Conservation (phyloP, 2,888 invertebrate species). For the Lasioglossum calceatum region DNA sequence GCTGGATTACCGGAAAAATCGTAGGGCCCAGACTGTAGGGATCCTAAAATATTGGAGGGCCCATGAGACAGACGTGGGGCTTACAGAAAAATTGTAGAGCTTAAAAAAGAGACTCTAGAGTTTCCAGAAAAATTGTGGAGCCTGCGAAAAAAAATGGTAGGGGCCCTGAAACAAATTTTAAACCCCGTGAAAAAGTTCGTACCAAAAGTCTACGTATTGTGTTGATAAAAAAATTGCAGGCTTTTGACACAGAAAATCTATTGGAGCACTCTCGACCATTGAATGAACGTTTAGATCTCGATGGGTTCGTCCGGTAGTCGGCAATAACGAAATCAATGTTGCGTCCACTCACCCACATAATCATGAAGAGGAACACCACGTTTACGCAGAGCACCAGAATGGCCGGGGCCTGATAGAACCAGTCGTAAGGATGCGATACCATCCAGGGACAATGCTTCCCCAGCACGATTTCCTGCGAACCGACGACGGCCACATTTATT, state of each 20-base stretch:
- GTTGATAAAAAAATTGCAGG: background rate
- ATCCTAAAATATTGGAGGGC: background rate
- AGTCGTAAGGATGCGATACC: constrained; percentile 92
- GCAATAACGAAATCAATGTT: constrained; percentile 1
- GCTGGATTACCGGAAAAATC: background rate
- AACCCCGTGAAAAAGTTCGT: background rate
- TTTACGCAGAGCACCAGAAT: constrained; percentile 93
- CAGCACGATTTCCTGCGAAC: constrained; percentile 76
- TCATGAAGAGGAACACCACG: constrained; percentile 92
- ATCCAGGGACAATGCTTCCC: constrained; percentile 90
- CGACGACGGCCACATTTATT: constrained; percentile 18
- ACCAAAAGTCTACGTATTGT: background rate
- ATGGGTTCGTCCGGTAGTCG: background rate
- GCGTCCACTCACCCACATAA: constrained; percentile 93
- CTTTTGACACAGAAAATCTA: background rate
- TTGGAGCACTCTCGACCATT: background rate
- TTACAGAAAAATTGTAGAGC: background rate
- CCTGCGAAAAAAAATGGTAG: background rate
- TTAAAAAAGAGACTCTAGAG: background rate
- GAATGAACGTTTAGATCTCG: background rate
- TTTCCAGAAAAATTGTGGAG: background rate
- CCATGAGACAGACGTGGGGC: background rate
- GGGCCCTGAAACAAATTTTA: background rate
- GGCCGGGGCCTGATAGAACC: constrained; percentile 95
- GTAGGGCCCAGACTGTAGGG: background rate